phyloP scores from a whole-genome alignment of 2,797 vertebrate species.

The Spea hammondii region DNA sequence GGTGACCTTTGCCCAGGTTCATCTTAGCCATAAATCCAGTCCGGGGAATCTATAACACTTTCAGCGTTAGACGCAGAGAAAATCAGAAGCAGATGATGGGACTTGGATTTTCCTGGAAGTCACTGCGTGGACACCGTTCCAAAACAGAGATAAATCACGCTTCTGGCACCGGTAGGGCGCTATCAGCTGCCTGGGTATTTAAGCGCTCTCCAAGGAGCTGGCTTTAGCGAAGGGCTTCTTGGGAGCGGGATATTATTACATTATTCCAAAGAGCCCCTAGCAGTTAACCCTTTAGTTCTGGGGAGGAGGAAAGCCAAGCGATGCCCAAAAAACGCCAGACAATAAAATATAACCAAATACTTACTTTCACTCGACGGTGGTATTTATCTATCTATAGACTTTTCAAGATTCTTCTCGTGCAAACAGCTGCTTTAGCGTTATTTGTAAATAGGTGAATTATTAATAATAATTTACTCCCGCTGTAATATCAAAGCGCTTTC shows the following conservation, averaged over 20 bases:
- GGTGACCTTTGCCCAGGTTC: background rate
- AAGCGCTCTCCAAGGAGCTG: conserved; percentile 2
- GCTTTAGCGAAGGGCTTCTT: background rate
- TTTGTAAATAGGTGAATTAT: no score
- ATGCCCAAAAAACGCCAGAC: no score
- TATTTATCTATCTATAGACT: no score
- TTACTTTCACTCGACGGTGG: no score
- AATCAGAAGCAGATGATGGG: conserved; percentile 34
- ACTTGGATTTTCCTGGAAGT: conserved; percentile 18
- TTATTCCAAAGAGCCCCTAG: background rate
- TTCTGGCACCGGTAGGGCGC: conserved; percentile 11
- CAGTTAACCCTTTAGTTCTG: background rate
- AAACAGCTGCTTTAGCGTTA: no score
- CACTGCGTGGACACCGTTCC: conserved; percentile 16
- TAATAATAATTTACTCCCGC: no score
- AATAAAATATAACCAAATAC: no score
- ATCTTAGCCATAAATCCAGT: background rate
- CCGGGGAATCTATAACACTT: background rate
- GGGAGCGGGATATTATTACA: background rate
- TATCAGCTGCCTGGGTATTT: conserved; percentile 13
- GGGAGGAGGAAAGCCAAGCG: no score
- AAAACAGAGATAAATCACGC: conserved; percentile 10
- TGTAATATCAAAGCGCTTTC: no score
- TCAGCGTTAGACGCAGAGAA: background rate
- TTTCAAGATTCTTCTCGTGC: no score